Evolutionary conservation across 2,113 vertebrate species (phyloP), one percentile per base, ranked within the genome.

Genomic region (Apaloderma vittatum): DNA sequence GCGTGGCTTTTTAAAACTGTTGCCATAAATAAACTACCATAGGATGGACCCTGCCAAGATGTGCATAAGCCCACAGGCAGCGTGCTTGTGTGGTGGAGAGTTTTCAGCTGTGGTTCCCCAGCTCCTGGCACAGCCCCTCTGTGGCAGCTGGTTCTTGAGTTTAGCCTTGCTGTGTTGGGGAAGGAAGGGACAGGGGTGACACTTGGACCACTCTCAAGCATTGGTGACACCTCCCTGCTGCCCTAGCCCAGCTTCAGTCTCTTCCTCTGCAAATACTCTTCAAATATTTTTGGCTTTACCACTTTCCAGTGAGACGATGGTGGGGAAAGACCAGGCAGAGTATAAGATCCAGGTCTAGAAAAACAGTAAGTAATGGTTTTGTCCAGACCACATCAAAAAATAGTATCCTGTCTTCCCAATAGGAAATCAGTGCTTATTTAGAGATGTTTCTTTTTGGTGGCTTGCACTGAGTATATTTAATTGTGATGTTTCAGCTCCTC

Each of bases 401-500:
- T 29, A 67, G 12, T 34, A 34, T 62, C 21, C 11, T 30, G 22
- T 34, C 79, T 62, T 29, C 75, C 36, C 45, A 48, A 0, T 1
- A 81, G 34, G 58, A 85, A 87, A 78, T 24, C 67, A 72, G 22
- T 54, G 52, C 45, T 79, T 66, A 46, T 67, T 93, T 89, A 85
- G 59, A 89, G n/a, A 23, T 12, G n/a, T 63, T 90, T 79, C 36
- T 86, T 89, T 77, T 54, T 45, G 30, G 58, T 4, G 2, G 18
- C 59, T 94, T 70, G 65, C 61, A 40, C 61, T 27, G 36, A 54
- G n/a, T 66, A 32, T 74, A 66, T 85, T 94, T 80, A 85, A 63
- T 83, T 0, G 0, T 45, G 27, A 6, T 2, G 1, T 77, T 81
- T 87, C 1, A 0, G 48, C 20, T 86, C 72, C 21, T 70, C 45